Base-by-base conservation (phyloP, 30 jellyfish, hydroid and myxozoan species). In the Chironex yamaguchii region DNA sequence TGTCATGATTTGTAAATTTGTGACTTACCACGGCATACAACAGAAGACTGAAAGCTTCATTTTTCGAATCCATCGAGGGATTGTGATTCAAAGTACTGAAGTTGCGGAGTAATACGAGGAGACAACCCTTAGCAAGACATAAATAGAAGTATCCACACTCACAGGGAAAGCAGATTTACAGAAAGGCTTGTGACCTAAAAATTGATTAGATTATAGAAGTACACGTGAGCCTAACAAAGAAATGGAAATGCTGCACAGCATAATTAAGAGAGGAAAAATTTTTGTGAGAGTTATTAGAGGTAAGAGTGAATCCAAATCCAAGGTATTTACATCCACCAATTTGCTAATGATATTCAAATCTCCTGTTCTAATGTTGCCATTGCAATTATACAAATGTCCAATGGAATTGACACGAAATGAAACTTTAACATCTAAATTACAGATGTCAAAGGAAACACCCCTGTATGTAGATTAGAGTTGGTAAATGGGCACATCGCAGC, bases 381-480 rank as follows among this genome's bases (percentile, higher is more conserved):
- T 26, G 82, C 81, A 13, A 65, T 49, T n/a, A n/a, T n/a, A n/a
- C n/a, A n/a, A n/a, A n/a, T n/a, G n/a, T n/a, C n/a, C n/a, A n/a
- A n/a, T n/a, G n/a, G n/a, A n/a, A n/a, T n/a, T n/a, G n/a, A n/a
- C n/a, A n/a, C n/a, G n/a, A n/a, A n/a, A n/a, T n/a, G n/a, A n/a
- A n/a, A n/a, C n/a, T n/a, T n/a, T 91, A 1, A 71, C 90, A 1
- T 71, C 94, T 48, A 89, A 79, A 76, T 70, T 85, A 51, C 62
- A 93, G 34, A 53, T 80, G 22, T 50, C 90, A 52, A 79, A n/a
- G n/a, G n/a, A n/a, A 50, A 71, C 53, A 36, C 88, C 17, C 22
- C 97, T 17, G 81, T 89, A 51, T 85, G 93, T n/a, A 90, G 90
- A 67, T 50, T 89, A 72, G 92, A 89, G 77, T 75, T 79, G 77